These are phyloP conservation scores for Phania funesta DNA, from an alignment of 2,888 invertebrate genomes.

Conservation along the genomic window DNA sequence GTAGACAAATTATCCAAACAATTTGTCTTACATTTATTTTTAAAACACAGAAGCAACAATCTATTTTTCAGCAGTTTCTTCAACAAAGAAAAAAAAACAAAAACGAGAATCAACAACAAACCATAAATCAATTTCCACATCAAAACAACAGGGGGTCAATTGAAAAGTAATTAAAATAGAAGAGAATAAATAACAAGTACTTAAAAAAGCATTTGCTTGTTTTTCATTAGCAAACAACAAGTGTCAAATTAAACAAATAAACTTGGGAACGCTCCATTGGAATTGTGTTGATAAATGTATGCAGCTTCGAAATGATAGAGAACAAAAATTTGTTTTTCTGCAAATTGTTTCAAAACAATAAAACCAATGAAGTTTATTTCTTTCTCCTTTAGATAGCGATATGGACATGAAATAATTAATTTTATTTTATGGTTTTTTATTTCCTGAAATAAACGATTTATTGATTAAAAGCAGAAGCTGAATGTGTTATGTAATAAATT, in stretches of 20 bases:
- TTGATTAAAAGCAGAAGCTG: slow-evolving; percentile 20
- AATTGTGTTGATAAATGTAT: slow-evolving; percentile 48
- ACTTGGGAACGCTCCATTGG: not conserved
- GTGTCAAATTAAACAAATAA: slow-evolving; percentile 58
- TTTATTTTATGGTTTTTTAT: not conserved
- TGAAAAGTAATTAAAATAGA: slow-evolving; percentile 50
- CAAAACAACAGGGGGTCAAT: slow-evolving; percentile 53
- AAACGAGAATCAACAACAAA: slow-evolving; percentile 9
- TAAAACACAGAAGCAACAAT: slow-evolving; percentile 44
- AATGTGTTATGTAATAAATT: slow-evolving; percentile 38
- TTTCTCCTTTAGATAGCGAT: not conserved
- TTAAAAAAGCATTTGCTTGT: slow-evolving; percentile 48
- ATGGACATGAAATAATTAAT: not conserved
- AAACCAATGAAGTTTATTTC: no score
- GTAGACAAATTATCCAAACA: slow-evolving; percentile 67
- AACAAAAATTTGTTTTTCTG: slow-evolving; percentile 27
- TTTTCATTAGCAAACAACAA: slow-evolving; percentile 60
- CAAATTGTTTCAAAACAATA: slow-evolving; percentile 24
- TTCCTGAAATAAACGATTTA: slow-evolving; percentile 25
- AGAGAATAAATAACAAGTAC: slow-evolving; percentile 2
- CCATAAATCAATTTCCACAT: slow-evolving; percentile 65
- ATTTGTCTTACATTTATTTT: slow-evolving; percentile 64
- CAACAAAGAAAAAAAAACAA: not conserved
- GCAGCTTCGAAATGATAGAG: slow-evolving; percentile 1
- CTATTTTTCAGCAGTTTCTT: slow-evolving; percentile 11